Evolutionary conservation across 2,888 invertebrate genomes (phyloP), one percentile per base, ranked within the genome.

Genomic region (Netelia melanura): DNA sequence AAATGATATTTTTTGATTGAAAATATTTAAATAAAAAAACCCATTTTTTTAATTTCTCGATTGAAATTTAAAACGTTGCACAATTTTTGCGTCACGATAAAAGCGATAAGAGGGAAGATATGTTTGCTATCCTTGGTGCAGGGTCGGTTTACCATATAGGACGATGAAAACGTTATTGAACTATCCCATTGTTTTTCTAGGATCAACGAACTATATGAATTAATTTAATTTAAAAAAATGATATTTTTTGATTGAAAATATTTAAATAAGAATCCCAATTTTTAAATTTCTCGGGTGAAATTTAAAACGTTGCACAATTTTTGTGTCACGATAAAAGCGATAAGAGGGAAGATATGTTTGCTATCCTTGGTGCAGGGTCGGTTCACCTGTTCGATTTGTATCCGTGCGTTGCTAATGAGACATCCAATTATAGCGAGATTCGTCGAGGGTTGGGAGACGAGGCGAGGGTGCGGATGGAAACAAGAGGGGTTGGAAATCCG

Each of bases 381-480:
- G 58, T 84, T 80, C 74, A 62, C 79, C 75, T 72, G 83, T 80
- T 81, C 77, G 75, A 90, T 89, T 86, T 81, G 83, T 79, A 86
- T 88, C 78, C 86, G 81, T 82, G 81, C 86, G 81, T 86, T 87
- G 86, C 87, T 90, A 90, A 91, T 88, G 88, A 89, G 87, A 88
- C 83, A 86, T 90, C 88, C 89, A 90, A 90, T 90, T 91, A 90
- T 74, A 83, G 84, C 83, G 86, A 86, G 74, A 86, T 80, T 68
- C 71, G 81, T 71, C 67, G 81, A 74, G 79, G 56, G 65, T 64
- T 75, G 48, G 64, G 48, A 71, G 21, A 17, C 30, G 48, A 58
- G 23, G 21, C 68, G 48, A 68, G 72, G 67, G 52, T 58, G 52
- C 23, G 10, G 30, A 43, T 14, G 11, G 58, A 23, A 48, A 17